These are phyloP conservation scores for Hydra vulgaris DNA, from an alignment of 30 jellyfish, hydroid and myxozoan species.

Conservation along the genomic window DNA sequence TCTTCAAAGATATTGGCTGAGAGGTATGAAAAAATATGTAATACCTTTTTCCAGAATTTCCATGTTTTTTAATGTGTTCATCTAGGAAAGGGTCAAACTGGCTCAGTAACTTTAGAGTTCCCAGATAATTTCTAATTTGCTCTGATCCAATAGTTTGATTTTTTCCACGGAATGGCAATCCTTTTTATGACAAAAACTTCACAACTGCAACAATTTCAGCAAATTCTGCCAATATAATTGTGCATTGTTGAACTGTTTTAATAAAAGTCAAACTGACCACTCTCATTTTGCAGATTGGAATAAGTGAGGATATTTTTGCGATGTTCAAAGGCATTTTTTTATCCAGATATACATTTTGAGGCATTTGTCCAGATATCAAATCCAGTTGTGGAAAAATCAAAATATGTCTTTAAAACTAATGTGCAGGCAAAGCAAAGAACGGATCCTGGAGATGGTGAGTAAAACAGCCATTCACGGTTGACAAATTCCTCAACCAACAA, in stretches of 20 bases:
- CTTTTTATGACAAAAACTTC: not conserved
- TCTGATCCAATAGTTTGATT: slow-evolving; percentile 6
- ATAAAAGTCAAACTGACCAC: slow-evolving; percentile 5
- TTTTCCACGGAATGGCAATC: slow-evolving; percentile 8
- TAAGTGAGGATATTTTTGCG: not conserved
- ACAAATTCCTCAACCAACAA: not conserved
- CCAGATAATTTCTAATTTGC: slow-evolving; percentile 7
- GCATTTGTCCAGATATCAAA: slow-evolving; percentile 41
- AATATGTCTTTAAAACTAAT: slow-evolving; percentile 16
- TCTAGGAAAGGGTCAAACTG: not conserved
- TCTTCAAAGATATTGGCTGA: slow-evolving; percentile 9
- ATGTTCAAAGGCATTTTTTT: slow-evolving; percentile 24
- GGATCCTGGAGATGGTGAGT: not conserved
- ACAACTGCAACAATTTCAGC: slow-evolving; percentile 3
- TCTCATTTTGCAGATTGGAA: not conserved
- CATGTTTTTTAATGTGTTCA: slow-evolving; percentile 8
- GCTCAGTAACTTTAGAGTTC: slow-evolving; percentile 6
- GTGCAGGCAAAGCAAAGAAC: slow-evolving; percentile 36
- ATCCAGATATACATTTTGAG: slow-evolving; percentile 12
- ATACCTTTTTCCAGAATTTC: not conserved
- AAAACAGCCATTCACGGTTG: not conserved
- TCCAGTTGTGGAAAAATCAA: slow-evolving; percentile 21
- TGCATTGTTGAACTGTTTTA: not conserved
- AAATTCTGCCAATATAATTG: slow-evolving; percentile 2
- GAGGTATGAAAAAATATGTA: not conserved